Evolutionary conservation across 1,140 invertebrate species (phyloP), one percentile per base, ranked within the genome.

Genomic region (Neotoxoptera formosana): DNA sequence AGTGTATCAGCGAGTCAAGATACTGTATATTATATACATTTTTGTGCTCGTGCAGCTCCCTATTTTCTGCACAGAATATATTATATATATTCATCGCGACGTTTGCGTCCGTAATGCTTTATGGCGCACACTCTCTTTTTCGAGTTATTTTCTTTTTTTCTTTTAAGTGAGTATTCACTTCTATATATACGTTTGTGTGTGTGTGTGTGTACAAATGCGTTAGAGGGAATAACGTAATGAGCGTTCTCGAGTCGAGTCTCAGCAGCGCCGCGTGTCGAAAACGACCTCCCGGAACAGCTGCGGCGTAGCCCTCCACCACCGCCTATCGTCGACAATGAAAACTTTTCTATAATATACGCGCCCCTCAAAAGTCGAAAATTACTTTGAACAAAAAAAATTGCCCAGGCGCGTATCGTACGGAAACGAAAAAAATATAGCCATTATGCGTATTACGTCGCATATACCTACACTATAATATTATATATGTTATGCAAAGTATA

Each of bases 241-340:
- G 51, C 51, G 34, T n/a, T 17, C 34, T 23, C 20, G 53, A 36
- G 34, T 36, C 23, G 88, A 60, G 53, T 90, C 9, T 34, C 53
- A 89, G 87, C 89, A 51, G 51, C 48, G 89, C 89, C 89, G 89
- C 89, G 89, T 90, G 89, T 90, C 56, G 89, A 90, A n/a, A 90
- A 90, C 89, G 89, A 90, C 89, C 56, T 21, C 30, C 25, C 36
- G 56, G 41, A 90, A 90, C 41, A 67, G 56, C 53, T 67, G 89
- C 53, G 4, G 56, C 53, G 9, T n/a, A 17, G 47, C 17, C 34
- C 8, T 3, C 21, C 23, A 21, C 23, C 51, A 3, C 25, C 51
- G 30, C 34, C 20, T 36, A 41, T 4, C 51, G 11, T n/a, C 30
- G 53, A 30, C 84, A 48, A 30, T 21, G 53, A 25, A 60, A 90